Percentiles rank a stretch among this genome's conserved stretches.
These are phyloP conservation scores for Caligus rogercresseyi DNA, from an alignment of 1,140 invertebrate genomes.

Conservation along the genomic window DNA sequence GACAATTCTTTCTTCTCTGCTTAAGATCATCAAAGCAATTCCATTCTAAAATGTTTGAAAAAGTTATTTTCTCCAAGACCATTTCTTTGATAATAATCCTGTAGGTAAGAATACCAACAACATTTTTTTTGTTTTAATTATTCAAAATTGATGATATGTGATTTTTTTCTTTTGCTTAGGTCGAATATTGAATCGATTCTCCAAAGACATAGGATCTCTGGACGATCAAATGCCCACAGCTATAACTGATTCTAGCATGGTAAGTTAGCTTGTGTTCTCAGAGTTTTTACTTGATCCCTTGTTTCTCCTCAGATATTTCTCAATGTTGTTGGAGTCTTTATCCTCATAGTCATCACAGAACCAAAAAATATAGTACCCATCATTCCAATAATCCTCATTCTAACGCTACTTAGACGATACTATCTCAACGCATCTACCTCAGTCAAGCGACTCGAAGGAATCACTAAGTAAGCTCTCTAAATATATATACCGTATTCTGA, in stretches of 20 bases:
- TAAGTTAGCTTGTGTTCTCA: background rate
- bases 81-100: conserved; percentile 5
- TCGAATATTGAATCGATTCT: conserved; percentile 51
- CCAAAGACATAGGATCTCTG: conserved; percentile 58
- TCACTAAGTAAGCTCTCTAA: conserved; percentile 22
- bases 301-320: conserved; percentile 32
- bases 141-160: too few relatives aligned
- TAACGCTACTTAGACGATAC: conserved; percentile 50
- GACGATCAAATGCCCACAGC: conserved; percentile 59
- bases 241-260: background rate
- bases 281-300: background rate
- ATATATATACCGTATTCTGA: background rate
- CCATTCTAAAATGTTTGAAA: background rate
- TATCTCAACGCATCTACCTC: conserved; percentile 63
- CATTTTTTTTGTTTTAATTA: too few relatives aligned
- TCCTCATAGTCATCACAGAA: conserved; percentile 53
- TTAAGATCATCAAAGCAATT: background rate
- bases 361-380: conserved; percentile 52
- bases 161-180: background rate
- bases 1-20: background rate
- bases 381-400: conserved; percentile 44
- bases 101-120: conserved; percentile 27
- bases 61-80: background rate
- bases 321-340: conserved; percentile 39
- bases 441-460: conserved; percentile 37